Evolutionary conservation across 2,797 vertebrate species (phyloP).

Genomic region (Triplophysa bombifrons): DNA sequence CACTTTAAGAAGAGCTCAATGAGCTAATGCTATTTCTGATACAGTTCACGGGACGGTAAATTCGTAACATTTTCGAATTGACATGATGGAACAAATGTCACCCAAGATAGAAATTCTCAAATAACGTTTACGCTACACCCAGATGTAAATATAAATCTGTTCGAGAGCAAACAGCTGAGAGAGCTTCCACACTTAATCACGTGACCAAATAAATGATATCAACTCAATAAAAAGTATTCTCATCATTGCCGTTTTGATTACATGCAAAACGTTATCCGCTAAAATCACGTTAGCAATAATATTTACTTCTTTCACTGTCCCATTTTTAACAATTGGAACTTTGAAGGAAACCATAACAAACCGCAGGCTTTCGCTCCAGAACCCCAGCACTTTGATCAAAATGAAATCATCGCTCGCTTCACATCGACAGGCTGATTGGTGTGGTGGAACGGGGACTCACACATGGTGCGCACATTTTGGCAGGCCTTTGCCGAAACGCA

Average conservation of each 20-base stretch:
- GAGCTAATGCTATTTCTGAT: background rate
- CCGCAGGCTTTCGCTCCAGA: slow-evolving; percentile 48
- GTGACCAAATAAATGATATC: slow-evolving; percentile 11
- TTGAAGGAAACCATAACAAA: slow-evolving; percentile 70
- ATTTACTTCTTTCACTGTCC: slow-evolving; percentile 64
- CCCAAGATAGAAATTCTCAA: background rate
- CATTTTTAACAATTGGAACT: slow-evolving; percentile 61
- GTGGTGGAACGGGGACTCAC: slow-evolving; percentile 61
- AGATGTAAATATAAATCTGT: slow-evolving; percentile 5
- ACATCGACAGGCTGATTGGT: slow-evolving; percentile 59
- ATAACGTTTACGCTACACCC: background rate
- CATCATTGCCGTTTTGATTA: slow-evolving; percentile 46
- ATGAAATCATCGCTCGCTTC: slow-evolving; percentile 68
- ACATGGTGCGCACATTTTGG: slow-evolving; percentile 70
- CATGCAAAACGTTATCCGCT: slow-evolving; percentile 44
- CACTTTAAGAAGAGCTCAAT: background rate
- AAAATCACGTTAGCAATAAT: slow-evolving; percentile 64
- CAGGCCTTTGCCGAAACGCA: slow-evolving; percentile 46
- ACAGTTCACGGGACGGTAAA: background rate
- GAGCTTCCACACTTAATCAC: slow-evolving; percentile 13
- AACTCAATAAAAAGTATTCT: slow-evolving; percentile 40
- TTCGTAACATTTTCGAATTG: slow-evolving; percentile 6
- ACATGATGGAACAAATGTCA: background rate
- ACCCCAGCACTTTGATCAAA: slow-evolving; percentile 64
- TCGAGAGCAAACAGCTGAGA: background rate